phyloP scores from a whole-genome alignment of 2,113 vertebrate genomes.

The Vireo altiloquus region DNA sequence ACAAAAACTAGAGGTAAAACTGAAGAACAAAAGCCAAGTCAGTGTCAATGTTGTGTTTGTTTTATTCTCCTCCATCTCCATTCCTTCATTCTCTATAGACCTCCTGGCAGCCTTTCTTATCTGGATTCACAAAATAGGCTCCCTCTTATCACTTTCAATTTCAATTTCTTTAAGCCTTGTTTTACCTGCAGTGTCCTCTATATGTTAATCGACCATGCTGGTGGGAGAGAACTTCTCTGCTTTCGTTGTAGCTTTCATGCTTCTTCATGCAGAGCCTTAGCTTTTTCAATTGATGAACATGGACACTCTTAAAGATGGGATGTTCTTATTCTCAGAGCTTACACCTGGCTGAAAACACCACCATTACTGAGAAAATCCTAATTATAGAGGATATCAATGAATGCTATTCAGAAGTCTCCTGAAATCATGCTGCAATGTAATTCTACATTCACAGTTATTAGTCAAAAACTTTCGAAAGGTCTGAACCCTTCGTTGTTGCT shows the following conservation, averaged over 20 bases:
- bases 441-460: background rate
- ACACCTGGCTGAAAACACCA: background rate
- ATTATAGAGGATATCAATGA: background rate
- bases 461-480: background rate
- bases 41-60: background rate
- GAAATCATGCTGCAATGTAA: background rate
- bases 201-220: background rate
- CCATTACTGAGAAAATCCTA: background rate
- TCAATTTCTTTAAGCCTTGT: background rate
- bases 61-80: background rate
- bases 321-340: background rate
- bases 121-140: background rate
- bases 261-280: background rate
- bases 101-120: background rate
- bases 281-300: background rate
- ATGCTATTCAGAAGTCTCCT: background rate
- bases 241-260: background rate
- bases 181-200: background rate
- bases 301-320: background rate
- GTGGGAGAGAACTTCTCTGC: background rate
- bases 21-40: background rate
- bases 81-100: background rate
- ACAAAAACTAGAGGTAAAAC: background rate
- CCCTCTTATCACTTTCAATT: background rate
- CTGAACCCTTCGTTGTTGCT: background rate